Conservation (phyloP, 2,113 vertebrate genomes). For the Pedetes capensis region DNA sequence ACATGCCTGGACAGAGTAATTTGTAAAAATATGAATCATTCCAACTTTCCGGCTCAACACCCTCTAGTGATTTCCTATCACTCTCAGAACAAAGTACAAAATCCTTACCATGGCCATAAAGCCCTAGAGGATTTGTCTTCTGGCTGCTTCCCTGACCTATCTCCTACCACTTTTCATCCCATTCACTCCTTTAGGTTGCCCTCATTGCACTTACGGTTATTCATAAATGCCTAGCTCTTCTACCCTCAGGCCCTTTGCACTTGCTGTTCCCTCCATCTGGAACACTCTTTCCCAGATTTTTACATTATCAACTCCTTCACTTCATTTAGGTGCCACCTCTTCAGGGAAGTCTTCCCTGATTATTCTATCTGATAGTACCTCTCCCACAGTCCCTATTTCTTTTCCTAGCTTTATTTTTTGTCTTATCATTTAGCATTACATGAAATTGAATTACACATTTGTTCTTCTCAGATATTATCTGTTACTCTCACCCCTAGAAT, state of each 20-base stretch:
- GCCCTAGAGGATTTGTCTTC: neutral
- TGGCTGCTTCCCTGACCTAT: neutral
- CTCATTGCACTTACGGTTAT: neutral
- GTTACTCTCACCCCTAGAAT: neutral
- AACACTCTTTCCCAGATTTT: neutral
- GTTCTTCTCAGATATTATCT: neutral
- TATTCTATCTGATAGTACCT: neutral
- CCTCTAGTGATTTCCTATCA: neutral
- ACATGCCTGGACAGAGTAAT: too few relatives aligned
- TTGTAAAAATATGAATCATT: neutral
- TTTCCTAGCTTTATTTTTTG: neutral
- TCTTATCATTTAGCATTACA: neutral
- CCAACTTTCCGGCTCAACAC: neutral
- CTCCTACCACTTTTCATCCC: neutral
- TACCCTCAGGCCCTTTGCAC: neutral
- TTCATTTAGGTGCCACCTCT: neutral
- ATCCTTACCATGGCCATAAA: neutral
- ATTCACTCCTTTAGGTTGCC: neutral
- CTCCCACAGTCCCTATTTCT: neutral
- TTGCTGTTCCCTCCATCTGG: neutral
- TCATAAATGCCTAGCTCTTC: neutral
- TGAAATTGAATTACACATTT: neutral
- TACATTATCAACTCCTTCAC: neutral
- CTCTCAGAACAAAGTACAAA: neutral
- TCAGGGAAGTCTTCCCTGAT: neutral